Evolutionary conservation across 2,113 vertebrate species (phyloP), one percentile per base, ranked within the genome.

Genomic region (Coptodon bakossiorum): DNA sequence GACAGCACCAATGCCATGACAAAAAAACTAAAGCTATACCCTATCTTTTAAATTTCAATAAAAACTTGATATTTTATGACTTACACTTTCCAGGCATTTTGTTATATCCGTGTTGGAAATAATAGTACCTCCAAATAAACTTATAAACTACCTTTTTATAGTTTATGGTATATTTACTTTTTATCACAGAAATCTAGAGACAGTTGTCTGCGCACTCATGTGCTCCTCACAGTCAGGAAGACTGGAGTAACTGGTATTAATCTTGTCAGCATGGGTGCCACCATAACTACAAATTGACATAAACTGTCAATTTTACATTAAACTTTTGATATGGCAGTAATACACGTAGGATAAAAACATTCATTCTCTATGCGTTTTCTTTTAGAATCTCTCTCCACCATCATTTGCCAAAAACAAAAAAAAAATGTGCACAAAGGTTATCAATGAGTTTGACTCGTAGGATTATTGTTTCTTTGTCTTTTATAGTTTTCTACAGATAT

Each of bases 281-380:
- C 31, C 17, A 66, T 66, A 66, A 38, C 61, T 22, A 34, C 10
- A 66, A 38, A 66, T 38, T 66, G n/a, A 66, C 31, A 66, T 12
- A 36, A 38, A 66, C 31, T 36, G 17, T 17, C 17, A 36, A n/a
- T 66, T 36, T 66, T 66, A 19, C 17, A 66, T 38, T 7, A 66
- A 59, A 59, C 27, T 17, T 1, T 61, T 61, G 27, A 61, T 31
- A 61, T 61, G 57, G 57, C 29, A 34, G 29, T 61, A 61, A 61
- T 34, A 34, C 57, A 19, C 9, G 3, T 19, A 10, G 9, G 29
- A 34, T 61, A 61, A 61, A 34, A 63, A 31, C 29, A 34, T 38
- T 68, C 34, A 22, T 68, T 68, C 34, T 38, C 34, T 38, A 38
- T 38, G 0, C 0, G 0, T 57, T 57, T 57, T 57, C 56, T 29